Percentiles rank a stretch among this genome's conserved stretches.
phyloP scores from a whole-genome alignment of 2,797 vertebrate species.

The Anguilla pacifica region DNA sequence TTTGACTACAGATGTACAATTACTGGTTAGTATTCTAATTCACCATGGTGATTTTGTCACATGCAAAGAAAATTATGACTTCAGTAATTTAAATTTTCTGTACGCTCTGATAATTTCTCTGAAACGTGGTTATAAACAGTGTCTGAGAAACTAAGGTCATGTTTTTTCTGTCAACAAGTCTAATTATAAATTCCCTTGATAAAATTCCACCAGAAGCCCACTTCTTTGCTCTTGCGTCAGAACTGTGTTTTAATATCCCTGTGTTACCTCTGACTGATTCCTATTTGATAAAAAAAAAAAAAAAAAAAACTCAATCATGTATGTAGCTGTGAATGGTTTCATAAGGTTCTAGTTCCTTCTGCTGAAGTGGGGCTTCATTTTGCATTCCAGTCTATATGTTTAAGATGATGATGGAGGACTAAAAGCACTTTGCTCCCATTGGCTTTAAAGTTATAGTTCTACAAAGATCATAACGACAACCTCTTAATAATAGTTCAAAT shows the following conservation, averaged over 20 bases:
- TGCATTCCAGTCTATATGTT: not conserved
- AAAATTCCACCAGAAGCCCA: not conserved
- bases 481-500: not conserved
- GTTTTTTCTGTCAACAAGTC: not conserved
- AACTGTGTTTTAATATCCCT: not conserved
- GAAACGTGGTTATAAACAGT: not conserved
- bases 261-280: not conserved
- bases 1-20: not conserved
- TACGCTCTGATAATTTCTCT: not conserved
- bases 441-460: not conserved
- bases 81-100: not conserved
- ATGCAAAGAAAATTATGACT: not conserved
- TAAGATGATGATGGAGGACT: not conserved
- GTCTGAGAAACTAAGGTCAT: conserved; percentile 9
- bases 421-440: too few relatives aligned
- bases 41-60: not conserved
- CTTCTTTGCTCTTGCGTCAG: conserved; percentile 10
- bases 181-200: not conserved
- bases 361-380: not conserved
- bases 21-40: not conserved
- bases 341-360: not conserved
- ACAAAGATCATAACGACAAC: not conserved
- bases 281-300: not conserved
- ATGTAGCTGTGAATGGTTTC: not conserved
- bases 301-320: too few relatives aligned